Percentiles rank a stretch among this genome's conserved stretches.
Conservation (phyloP, 2,888 invertebrate species). For the Nemapogon koenigi region DNA sequence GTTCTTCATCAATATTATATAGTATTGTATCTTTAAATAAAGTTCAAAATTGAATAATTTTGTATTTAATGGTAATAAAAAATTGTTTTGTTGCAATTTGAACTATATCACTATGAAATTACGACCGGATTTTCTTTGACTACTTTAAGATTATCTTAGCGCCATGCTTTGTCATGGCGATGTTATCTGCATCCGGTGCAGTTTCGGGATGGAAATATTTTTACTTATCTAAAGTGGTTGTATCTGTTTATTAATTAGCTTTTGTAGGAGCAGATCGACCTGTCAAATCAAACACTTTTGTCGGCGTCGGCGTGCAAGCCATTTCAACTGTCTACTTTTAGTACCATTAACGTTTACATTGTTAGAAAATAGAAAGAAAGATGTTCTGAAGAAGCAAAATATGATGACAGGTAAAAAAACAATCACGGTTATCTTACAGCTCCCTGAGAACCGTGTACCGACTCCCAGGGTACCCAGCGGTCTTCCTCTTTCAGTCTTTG, state of each 20-base stretch:
- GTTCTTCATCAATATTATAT: no score
- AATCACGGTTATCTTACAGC: no score
- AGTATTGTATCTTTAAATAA: no score
- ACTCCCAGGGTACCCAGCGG: no score
- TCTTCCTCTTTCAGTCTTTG: no score
- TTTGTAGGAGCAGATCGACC: slow-evolving; percentile 49
- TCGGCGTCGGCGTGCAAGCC: slow-evolving; percentile 25
- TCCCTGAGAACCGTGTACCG: no score
- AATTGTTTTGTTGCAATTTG: slow-evolving; percentile 19
- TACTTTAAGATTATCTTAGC: slow-evolving; percentile 28
- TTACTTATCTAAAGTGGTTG: slow-evolving; percentile 63
- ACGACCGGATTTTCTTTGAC: slow-evolving; percentile 20
- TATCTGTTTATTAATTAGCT: slow-evolving; percentile 64
- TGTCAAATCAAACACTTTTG: slow-evolving; percentile 60
- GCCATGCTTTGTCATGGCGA: slow-evolving; percentile 61
- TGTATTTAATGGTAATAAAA: slow-evolving; percentile 19
- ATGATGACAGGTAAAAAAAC: no score
- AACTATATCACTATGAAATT: slow-evolving; percentile 2
- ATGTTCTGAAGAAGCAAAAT: no score
- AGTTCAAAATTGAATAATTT: slow-evolving; percentile 4
- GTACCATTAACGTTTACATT: background rate
- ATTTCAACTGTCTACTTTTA: background rate
- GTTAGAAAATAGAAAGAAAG: no score
- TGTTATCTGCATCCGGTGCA: slow-evolving; percentile 61
- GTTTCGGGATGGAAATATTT: slow-evolving; percentile 64